Evolutionary conservation across 2,797 vertebrate genomes (phyloP).

Genomic region (Clarias pachynema): DNA sequence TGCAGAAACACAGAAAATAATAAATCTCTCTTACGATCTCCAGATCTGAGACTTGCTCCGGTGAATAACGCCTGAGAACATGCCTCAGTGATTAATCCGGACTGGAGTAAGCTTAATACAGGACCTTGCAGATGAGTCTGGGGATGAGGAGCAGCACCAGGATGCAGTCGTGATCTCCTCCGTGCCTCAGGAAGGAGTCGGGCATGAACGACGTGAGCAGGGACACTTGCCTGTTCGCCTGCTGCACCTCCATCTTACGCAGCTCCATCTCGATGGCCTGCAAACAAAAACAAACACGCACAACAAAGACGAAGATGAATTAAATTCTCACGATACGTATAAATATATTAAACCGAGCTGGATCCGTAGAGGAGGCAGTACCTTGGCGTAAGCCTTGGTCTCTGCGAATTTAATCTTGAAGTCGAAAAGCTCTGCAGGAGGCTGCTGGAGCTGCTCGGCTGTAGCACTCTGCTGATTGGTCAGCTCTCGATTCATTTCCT

Average conservation of each 20-base stretch:
- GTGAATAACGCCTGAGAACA: too few relatives aligned
- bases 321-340: not conserved
- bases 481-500: slow-evolving; percentile 94
- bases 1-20: slow-evolving; percentile 53
- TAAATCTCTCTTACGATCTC: too few relatives aligned
- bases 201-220: slow-evolving; percentile 97
- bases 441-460: slow-evolving; percentile 84
- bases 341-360: not conserved
- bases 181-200: slow-evolving; percentile 93
- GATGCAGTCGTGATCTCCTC: slow-evolving; percentile 94
- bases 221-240: slow-evolving; percentile 91
- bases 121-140: slow-evolving; percentile 93
- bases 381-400: slow-evolving; percentile 97
- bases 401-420: slow-evolving; percentile 99
- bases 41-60: not conserved
- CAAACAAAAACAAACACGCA: not conserved
- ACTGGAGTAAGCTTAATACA: not conserved
- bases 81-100: not conserved
- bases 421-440: slow-evolving; percentile 88
- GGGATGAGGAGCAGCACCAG: slow-evolving; percentile 95
- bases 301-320: not conserved
- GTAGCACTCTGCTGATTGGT: slow-evolving; percentile 86
- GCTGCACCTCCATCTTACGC: slow-evolving; percentile 94
- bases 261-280: slow-evolving; percentile 98
- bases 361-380: slow-evolving; percentile 51